phyloP scores from a whole-genome alignment of 2,888 invertebrate species.

The Torymus aiolomorphi region DNA sequence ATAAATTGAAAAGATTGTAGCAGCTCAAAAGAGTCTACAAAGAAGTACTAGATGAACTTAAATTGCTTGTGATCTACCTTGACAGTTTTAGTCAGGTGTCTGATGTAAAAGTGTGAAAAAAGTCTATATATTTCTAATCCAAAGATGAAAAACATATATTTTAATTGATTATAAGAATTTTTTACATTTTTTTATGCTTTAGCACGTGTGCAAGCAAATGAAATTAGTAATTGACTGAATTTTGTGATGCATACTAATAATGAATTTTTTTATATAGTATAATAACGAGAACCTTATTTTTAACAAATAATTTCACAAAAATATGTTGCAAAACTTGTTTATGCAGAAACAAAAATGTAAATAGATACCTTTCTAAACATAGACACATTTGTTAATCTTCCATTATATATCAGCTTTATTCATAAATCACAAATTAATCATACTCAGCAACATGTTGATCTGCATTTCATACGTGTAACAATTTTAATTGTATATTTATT shows the following conservation, averaged over 20 bases:
- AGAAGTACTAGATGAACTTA: conserved; percentile 5
- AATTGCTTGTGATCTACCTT: conserved; percentile 29
- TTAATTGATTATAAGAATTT: conserved; percentile 55
- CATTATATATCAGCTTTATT: conserved; percentile 22
- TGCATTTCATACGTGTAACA: conserved; percentile 23
- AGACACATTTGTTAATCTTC: conserved; percentile 14
- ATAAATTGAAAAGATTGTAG: conserved; percentile 12
- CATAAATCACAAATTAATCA: conserved; percentile 21
- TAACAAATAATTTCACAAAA: conserved; percentile 30
- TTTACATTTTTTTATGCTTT: conserved; percentile 46
- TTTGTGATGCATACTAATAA: conserved; percentile 41
- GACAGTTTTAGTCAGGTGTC: conserved; percentile 28
- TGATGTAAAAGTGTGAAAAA: conserved; percentile 53
- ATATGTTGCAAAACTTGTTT: too few relatives aligned
- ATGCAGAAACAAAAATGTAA: conserved; percentile 34
- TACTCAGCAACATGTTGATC: conserved; percentile 24
- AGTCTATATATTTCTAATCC: conserved; percentile 58
- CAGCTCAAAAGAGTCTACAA: conserved; percentile 20
- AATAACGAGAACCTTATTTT: conserved; percentile 42
- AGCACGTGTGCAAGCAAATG: conserved; percentile 40
- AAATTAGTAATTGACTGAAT: conserved; percentile 53
- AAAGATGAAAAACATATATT: conserved; percentile 57
- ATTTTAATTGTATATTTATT: conserved; percentile 28
- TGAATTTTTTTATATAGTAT: conserved; percentile 43
- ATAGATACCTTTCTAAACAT: conserved; percentile 32